These are phyloP conservation scores for Elgaria multicarinata DNA, from an alignment of 2,113 vertebrate genomes.

Conservation along the genomic window DNA sequence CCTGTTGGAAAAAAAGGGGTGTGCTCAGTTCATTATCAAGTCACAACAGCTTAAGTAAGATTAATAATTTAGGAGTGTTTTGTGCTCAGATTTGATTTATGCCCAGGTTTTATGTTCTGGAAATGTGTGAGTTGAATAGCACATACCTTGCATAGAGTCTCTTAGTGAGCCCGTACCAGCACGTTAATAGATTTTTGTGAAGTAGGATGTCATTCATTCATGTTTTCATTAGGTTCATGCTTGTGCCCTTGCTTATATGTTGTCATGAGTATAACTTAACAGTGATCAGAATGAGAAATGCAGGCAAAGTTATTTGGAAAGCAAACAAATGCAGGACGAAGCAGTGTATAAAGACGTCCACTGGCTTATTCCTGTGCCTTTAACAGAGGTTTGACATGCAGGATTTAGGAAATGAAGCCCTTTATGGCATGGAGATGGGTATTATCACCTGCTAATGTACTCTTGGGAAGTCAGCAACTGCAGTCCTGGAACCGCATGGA, in stretches of 20 bases:
- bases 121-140: background rate
- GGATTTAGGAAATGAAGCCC: background rate
- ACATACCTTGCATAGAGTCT: background rate
- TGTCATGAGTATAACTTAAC: constrained; percentile 7
- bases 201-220: constrained; percentile 8
- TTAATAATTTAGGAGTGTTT: background rate
- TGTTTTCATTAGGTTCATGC: background rate
- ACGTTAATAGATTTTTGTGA: background rate
- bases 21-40: background rate
- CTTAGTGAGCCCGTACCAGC: background rate
- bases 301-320: background rate
- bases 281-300: background rate
- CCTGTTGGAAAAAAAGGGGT: background rate
- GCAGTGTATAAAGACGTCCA: no score
- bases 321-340: background rate
- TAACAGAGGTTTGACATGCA: background rate
- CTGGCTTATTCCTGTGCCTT: background rate
- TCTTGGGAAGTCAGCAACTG: no score
- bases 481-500: no score
- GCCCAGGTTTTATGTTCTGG: background rate
- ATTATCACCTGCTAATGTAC: background rate
- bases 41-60: background rate
- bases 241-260: constrained; percentile 5
- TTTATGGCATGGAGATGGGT: background rate
- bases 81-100: constrained; percentile 5